Percentiles rank a stretch among this genome's conserved stretches.
Evolutionary conservation across 2,797 vertebrate species (phyloP).

Genomic region (Pempheris klunzingeri): DNA sequence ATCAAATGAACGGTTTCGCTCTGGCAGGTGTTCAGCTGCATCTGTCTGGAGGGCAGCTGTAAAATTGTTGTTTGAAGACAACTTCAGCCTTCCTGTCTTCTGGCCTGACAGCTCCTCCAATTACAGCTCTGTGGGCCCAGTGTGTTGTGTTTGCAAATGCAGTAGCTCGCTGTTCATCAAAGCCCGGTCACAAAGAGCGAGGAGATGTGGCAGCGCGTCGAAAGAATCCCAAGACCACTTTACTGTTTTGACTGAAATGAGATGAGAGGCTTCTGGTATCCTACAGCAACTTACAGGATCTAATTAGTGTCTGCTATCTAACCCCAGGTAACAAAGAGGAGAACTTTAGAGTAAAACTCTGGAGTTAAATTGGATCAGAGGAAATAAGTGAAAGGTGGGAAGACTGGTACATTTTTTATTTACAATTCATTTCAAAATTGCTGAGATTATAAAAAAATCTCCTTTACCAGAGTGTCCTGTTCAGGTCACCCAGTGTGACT

Average conservation of each 20-base stretch:
- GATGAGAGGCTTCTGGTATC: conserved; percentile 29
- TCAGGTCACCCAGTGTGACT: no score
- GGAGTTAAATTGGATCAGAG: not conserved
- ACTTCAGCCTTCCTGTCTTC: conserved; percentile 50
- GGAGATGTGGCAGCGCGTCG: conserved; percentile 2
- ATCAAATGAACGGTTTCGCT: conserved; percentile 54
- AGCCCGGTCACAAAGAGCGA: conserved; percentile 47
- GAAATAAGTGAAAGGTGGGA: not conserved
- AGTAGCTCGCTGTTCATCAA: conserved; percentile 55
- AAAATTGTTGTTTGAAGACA: conserved; percentile 68
- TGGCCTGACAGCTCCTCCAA: conserved; percentile 70
- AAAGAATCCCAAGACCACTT: not conserved
- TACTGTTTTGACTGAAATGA: conserved; percentile 26
- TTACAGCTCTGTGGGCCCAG: conserved; percentile 56
- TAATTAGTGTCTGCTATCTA: conserved; percentile 46
- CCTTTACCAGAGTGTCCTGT: no score
- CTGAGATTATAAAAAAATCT: no score
- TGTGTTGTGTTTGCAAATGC: conserved; percentile 60
- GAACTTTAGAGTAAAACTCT: conserved; percentile 7
- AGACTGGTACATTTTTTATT: no score
- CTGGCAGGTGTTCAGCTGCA: conserved; percentile 70
- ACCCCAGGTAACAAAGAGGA: conserved; percentile 23
- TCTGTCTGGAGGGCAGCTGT: conserved; percentile 45
- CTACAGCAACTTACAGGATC: conserved; percentile 10
- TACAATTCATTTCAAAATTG: no score